These are phyloP conservation scores for Gryllus bimaculatus DNA, from an alignment of 1,140 invertebrate genomes.

Conservation along the genomic window DNA sequence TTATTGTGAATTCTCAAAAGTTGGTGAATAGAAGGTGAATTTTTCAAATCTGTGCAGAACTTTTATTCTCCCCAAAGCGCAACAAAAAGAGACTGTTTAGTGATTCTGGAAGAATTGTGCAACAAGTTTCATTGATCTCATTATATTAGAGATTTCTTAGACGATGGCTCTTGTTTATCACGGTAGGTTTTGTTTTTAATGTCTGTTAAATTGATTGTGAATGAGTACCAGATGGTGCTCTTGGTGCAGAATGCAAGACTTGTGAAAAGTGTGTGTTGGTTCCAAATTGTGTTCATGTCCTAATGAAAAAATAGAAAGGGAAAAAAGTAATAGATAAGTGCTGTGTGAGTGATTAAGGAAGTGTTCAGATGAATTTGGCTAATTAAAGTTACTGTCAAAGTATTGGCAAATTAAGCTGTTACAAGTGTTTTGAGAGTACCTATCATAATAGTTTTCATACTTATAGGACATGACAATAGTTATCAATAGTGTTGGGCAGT, in stretches of 20 bases:
- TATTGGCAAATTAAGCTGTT: not conserved
- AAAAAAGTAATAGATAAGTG: no score
- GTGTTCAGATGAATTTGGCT: no score
- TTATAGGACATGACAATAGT: not conserved
- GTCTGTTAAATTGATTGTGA: no score
- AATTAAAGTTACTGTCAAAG: no score
- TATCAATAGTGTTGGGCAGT: not conserved
- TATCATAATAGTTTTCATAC: not conserved
- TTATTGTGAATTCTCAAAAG: constrained; percentile 81
- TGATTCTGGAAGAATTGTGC: not conserved
- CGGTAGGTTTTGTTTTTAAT: constrained; percentile 28
- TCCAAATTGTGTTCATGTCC: no score
- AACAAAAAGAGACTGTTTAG: not conserved
- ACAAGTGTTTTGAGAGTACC: not conserved
- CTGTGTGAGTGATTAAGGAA: no score
- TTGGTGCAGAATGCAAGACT: no score
- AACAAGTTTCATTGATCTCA: not conserved
- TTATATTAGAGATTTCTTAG: not conserved
- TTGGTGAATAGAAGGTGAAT: constrained; percentile 72
- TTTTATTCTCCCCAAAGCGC: not conserved
- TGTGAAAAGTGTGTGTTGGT: no score
- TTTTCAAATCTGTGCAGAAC: not conserved
- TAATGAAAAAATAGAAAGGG: no score
- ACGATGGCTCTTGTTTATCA: constrained; percentile 34
- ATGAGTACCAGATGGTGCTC: no score